Percentiles rank a stretch among this genome's conserved stretches.
Conservation (phyloP, 2,888 invertebrate species). For the Iselma pallidipennis region DNA sequence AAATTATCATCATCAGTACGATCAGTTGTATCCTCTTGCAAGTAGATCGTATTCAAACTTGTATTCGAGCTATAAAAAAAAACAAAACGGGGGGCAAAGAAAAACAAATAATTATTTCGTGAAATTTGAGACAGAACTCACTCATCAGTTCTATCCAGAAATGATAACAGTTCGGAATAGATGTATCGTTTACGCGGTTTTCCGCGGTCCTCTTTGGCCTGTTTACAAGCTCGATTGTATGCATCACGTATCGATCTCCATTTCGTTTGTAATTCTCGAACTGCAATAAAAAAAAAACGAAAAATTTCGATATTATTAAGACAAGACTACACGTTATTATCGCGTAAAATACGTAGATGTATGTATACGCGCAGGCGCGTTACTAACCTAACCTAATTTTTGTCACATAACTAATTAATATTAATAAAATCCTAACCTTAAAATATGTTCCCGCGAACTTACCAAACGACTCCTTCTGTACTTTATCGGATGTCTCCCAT, state of each 20-base stretch:
- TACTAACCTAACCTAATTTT: not conserved
- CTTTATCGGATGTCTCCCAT: slow-evolving; percentile 29
- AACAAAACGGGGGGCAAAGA: not conserved
- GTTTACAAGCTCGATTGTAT: slow-evolving; percentile 36
- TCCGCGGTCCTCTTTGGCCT: slow-evolving; percentile 36
- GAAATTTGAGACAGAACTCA: not conserved
- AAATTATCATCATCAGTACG: slow-evolving; percentile 10
- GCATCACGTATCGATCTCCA: slow-evolving; percentile 44
- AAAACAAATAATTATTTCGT: not conserved
- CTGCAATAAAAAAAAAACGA: slow-evolving; percentile 25
- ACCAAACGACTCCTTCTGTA: slow-evolving; percentile 37
- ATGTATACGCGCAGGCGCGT: not conserved
- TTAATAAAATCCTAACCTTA: no score
- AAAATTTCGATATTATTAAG: not conserved
- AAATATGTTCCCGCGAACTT: no score
- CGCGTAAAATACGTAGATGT: not conserved
- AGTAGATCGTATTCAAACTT: slow-evolving; percentile 12
- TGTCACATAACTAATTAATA: no score
- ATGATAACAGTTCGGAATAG: slow-evolving; percentile 39
- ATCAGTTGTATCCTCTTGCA: slow-evolving; percentile 9
- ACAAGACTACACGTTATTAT: not conserved
- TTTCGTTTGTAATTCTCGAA: slow-evolving; percentile 43
- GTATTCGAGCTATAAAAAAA: slow-evolving; percentile 4
- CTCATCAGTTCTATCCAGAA: slow-evolving; percentile 13
- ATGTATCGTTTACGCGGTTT: slow-evolving; percentile 36